Evolutionary conservation across 1,140 invertebrate genomes (phyloP), one percentile per base, ranked within the genome.

Genomic region (Micrasema longulum): DNA sequence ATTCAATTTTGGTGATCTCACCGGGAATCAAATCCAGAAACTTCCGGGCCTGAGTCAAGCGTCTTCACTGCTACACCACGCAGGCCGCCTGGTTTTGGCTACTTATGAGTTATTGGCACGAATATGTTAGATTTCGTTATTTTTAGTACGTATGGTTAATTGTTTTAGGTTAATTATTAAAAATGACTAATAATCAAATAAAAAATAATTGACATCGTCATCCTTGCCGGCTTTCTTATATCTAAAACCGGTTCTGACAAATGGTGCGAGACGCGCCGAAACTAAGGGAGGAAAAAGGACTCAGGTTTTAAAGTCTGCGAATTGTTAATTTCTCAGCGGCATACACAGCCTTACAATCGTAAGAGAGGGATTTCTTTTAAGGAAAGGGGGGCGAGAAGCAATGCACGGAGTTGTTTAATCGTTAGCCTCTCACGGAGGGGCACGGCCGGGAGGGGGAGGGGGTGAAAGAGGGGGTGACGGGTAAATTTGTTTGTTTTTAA

Each of bases 241-340:
- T 47, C 43, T 14, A 5, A n/a, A 1, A 16, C 52, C 52, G 52
- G 52, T 55, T 26, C 52, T 31, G 26, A 31, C 26, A 31, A 31
- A 31, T 31, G 26, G 26, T 31, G 2, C 26, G 7, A 31, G 26
- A 7, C 3, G 26, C 7, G 26, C 3, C 3, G 26, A 7, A 31
- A 7, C 7, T 2, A 7, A 11, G 7, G 52, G 65, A 67, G 65
- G 35, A 10, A 52, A 60, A 67, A 62, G 26, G 67, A 72, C 41
- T 60, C 41, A 66, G 52, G 55, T 66, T 69, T 69, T 60, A 69
- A 69, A 69, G 67, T 69, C 67, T 69, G 53, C 41, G 67, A 69
- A 69, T 69, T 60, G 67, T 69, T 69, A 69, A 69, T 69, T 69
- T 60, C 67, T 69, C 52, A 14, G 41, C 52, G 67, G 67, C 52